Base-by-base conservation (phyloP, 2,888 invertebrate species). In the Trichopria drosophilae region DNA sequence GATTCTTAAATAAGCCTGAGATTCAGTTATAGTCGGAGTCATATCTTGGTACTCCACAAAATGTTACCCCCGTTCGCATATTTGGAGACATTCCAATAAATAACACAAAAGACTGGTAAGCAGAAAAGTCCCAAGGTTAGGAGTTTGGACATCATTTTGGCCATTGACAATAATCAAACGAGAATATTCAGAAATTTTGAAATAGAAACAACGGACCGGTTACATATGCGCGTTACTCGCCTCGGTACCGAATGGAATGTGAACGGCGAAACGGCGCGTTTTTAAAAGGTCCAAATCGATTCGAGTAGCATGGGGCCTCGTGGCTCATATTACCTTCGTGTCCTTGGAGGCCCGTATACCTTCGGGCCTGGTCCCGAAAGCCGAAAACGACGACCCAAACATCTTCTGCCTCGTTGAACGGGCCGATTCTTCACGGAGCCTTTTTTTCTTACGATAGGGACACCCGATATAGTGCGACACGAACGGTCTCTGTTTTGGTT, bases 241-340 rank as follows among this genome's bases (percentile, higher is more conserved):
- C n/a, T n/a, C n/a, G n/a, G n/a, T 23, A 6, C 18, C 29, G 24
- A 7, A 37, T 43, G 63, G 61, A 67, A 60, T 63, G 66, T 64
- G 59, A 62, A 67, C 63, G 64, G 60, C 59, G 58, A 63, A 68
- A 69, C 60, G 65, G 63, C 59, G 63, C 58, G 66, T 69, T 70
- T 63, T 71, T 66, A 66, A 71, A 73, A 68, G 70, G 65, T 59
- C 65, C 59, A 65, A 71, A 69, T 67, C 63, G 68, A 64, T 67
- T 66, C 67, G 63, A 66, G 63, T 68, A 62, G 66, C 64, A 67
- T 66, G 64, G 65, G 64, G 67, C 63, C 66, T 57, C 62, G 43
- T 60, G 61, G 60, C 70, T 74, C 73, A 61, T 63, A 65, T 74
- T 74, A 73, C 73, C 66, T 62, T 55, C 65, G 66, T 67, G 71